Evolutionary conservation across 2,113 vertebrate species (phyloP).

Genomic region (Catharus fuscescens): DNA sequence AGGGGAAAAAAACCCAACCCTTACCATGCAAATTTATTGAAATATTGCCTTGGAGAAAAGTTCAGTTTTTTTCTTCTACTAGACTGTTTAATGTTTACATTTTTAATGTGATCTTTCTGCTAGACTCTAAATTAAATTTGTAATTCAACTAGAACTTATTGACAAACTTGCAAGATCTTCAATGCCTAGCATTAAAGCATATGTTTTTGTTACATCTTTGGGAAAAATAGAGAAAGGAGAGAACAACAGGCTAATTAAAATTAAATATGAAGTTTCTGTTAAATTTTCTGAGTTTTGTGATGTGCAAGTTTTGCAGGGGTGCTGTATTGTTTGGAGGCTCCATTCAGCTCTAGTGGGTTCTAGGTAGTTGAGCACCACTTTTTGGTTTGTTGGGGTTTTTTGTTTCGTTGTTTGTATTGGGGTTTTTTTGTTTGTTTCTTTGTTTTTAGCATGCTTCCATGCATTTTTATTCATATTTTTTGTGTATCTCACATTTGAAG

Average conservation of each 20-base stretch:
- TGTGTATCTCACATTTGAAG: accelerated
- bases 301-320: background rate
- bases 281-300: background rate
- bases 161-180: background rate
- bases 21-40: background rate
- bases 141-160: background rate
- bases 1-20: background rate
- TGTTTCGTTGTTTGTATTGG: background rate
- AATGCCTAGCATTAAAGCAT: background rate
- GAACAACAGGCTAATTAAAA: background rate
- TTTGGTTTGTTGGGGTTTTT: background rate
- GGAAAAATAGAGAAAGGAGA: background rate
- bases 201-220: background rate
- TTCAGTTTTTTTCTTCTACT: background rate
- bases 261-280: background rate
- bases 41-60: background rate
- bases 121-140: background rate
- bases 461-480: background rate
- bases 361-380: background rate
- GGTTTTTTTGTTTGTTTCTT: background rate
- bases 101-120: background rate
- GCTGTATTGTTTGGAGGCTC: background rate
- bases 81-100: background rate
- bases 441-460: background rate
- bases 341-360: background rate